Base-by-base conservation (phyloP, 2,113 vertebrate genomes). In the Boleophthalmus pectinirostris region DNA sequence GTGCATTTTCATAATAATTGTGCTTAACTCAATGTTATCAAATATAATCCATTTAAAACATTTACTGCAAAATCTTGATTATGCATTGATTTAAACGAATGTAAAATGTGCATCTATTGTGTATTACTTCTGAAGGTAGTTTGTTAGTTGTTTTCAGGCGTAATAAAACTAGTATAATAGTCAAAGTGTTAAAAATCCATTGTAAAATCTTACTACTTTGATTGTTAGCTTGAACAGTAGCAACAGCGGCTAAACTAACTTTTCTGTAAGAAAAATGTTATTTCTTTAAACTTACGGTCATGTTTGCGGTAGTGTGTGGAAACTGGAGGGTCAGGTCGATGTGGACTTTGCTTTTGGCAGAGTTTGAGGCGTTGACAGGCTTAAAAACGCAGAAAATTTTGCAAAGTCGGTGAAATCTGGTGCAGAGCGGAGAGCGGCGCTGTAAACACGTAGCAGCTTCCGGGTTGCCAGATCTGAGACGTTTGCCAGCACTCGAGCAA, bases 261-360 rank as follows among this genome's bases (percentile, higher is more conserved):
- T 38, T 20, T 3, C 61, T 8, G 2, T 18, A 38, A 16, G 18
- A 35, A 63, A 63, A 63, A 63, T 11, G 25, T 10, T 2, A 20
- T n/a, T 38, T 11, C 38, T 64, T 20, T 20, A 10, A 38, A 64
- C 61, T 64, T 33, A 64, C 61, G 29, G 61, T 64, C 61, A 64
- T 64, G 29, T 64, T 64, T 64, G 7, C 29, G 9, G 33, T 38
- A 2, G 38, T n/a, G 2, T 18, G 16, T n/a, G 29, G 16, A 38
- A 35, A 64, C 10, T 0, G 16, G 5, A n/a, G 33, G 2, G 18
- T n/a, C 60, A 25, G 13, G 15, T 15, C 57, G 23, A 23, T 4
- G 23, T 63, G 61, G 33, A 64, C 61, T 63, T 64, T 64, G 61
- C 33, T 38, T 64, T 29, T 38, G 33, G 15, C 29, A 16, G 33